A percentile compares a stretch with the other conserved stretches of the same genome.
phyloP scores from a whole-genome alignment of 2,888 invertebrate genomes.

The Malthinus seriepunctatus region DNA sequence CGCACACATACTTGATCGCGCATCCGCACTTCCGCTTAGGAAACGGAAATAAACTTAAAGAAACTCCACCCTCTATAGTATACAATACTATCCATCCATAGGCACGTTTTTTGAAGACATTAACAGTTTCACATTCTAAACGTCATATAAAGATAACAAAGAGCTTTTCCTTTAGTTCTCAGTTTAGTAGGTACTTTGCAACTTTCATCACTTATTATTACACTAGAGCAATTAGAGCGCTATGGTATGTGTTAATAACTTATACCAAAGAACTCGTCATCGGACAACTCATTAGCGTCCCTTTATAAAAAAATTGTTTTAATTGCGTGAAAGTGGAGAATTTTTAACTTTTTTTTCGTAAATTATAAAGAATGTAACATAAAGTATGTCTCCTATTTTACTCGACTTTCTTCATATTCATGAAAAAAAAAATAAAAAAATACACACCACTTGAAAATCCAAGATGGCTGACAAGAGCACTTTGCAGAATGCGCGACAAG shows the following conservation, averaged over 20 bases:
- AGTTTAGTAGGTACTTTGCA: too few species aligned
- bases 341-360: too few species aligned
- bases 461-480: slow-evolving; percentile 46
- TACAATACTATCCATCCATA: not conserved
- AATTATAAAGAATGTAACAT: not conserved
- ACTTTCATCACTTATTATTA: too few species aligned
- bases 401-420: slow-evolving; percentile 21
- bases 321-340: too few species aligned
- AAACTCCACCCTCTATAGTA: slow-evolving; percentile 34
- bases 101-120: not conserved
- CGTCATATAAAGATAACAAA: not conserved
- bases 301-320: too few species aligned
- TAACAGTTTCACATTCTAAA: slow-evolving; percentile 2
- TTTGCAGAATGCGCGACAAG: slow-evolving; percentile 43
- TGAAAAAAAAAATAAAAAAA: slow-evolving; percentile 24
- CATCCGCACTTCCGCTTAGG: slow-evolving; percentile 35
- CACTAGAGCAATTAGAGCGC: too few species aligned
- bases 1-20: slow-evolving; percentile 34
- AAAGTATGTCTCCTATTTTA: slow-evolving; percentile 7
- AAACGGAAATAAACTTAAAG: slow-evolving; percentile 36
- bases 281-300: too few species aligned
- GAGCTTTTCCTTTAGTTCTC: too few species aligned
- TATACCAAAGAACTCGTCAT: too few species aligned
- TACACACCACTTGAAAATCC: slow-evolving; percentile 36
- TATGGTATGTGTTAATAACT: too few species aligned